Percentiles rank a stretch among this genome's conserved stretches.
phyloP scores from a whole-genome alignment of 2,888 invertebrate species.

The Amorpha juglandis region DNA sequence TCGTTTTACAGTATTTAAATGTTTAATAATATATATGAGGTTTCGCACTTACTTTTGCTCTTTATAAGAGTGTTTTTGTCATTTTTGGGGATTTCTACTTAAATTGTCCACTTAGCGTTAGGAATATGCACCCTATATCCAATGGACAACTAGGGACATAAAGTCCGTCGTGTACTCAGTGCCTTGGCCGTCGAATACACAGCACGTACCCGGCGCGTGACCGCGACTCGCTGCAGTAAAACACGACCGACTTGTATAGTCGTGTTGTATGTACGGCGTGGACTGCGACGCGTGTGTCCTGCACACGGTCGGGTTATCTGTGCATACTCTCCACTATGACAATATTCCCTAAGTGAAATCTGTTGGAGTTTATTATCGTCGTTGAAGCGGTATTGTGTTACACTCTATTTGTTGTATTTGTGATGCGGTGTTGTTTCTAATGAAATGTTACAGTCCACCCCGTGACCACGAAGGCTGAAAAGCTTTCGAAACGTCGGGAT shows the following conservation, averaged over 20 bases:
- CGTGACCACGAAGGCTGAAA: no score
- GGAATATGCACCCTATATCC: background rate
- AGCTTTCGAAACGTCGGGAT: no score
- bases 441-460: no score
- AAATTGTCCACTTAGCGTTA: no score
- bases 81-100: no score
- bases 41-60: no score
- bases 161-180: background rate
- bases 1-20: no score
- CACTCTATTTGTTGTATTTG: background rate
- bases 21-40: no score
- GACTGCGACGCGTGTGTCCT: background rate
- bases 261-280: background rate
- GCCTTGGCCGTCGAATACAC: background rate
- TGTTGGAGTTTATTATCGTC: constrained; percentile 16
- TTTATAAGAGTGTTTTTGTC: no score
- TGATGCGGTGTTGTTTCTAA: background rate
- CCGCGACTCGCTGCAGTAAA: constrained; percentile 16
- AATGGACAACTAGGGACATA: background rate
- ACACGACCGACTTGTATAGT: background rate
- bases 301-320: constrained; percentile 8
- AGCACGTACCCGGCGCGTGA: constrained; percentile 17
- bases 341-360: constrained; percentile 12
- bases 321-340: background rate
- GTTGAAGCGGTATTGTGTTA: constrained; percentile 5